Evolutionary conservation across 2,888 invertebrate genomes (phyloP), one percentile per base, ranked within the genome.

Genomic region (Gnatocerus cornutus): DNA sequence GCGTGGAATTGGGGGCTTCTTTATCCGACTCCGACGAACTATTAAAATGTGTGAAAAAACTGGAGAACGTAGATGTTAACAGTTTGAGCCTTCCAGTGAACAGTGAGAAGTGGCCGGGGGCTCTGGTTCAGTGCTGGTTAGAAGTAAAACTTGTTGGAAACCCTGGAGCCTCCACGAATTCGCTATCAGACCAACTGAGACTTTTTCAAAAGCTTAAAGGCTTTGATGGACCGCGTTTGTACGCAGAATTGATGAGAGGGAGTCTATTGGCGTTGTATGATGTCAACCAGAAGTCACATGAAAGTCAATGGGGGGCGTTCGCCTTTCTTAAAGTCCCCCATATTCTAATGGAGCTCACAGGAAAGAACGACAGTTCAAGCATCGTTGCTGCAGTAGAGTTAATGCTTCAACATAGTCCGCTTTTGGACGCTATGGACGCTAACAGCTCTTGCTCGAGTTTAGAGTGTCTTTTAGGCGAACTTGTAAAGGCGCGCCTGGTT

Each of bases 221-320:
- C 61, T 93, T 94, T 76, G 88, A 91, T n/a, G 89, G 92, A 75
- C 88, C 94, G 0, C 89, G 95, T 73, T 84, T 98, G 0, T 97
- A 94, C 81, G 93, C 94, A 81, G 97, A 98, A 87, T 88, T 98
- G 29, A 93, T 97, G 76, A 88, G 97, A 72, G 94, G 96, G 0
- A 95, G 96, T 79, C 90, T 97, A 68, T 91, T 97, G 79, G 95
- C 95, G n/a, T 85, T 98, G 3, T 93, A 95, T 79, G 95, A 96
- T 84, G 93, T 93, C 0, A 91, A 92, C 58, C 93, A 93, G 75
- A 93, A 93, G 46, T 90, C 92, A 6, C 93, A 94, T 76, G 96
- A 97, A 79, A 92, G 96, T 3, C 90, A 96, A 78, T 97, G 97
- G 96, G 95, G 96, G 9, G 96, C 97, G 7, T 97, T 97, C 81